These are phyloP conservation scores for Achlya flavicornis DNA, from an alignment of 2,888 invertebrate genomes.

Conservation along the genomic window DNA sequence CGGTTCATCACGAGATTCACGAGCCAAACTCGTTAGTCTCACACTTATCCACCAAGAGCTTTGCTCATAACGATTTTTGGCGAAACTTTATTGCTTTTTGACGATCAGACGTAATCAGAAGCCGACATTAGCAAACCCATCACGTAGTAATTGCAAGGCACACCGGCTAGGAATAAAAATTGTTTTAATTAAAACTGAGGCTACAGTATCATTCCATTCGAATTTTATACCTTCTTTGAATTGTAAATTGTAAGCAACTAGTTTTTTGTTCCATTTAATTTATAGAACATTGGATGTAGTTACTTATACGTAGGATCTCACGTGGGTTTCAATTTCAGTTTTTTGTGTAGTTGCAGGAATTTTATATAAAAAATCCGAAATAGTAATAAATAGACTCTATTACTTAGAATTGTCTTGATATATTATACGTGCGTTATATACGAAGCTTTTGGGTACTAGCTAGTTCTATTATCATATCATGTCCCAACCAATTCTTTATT, in stretches of 20 bases:
- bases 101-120: slow-evolving; percentile 43
- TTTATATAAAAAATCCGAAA: neutral
- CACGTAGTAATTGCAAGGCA: slow-evolving; percentile 33
- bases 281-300: neutral
- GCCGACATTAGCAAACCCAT: slow-evolving; percentile 28
- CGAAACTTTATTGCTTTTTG: slow-evolving; percentile 45
- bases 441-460: neutral
- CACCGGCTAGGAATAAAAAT: slow-evolving; percentile 28
- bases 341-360: neutral
- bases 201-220: slow-evolving; percentile 1
- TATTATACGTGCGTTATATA: neutral
- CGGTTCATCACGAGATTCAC: slow-evolving; percentile 38
- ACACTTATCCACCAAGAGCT: slow-evolving; percentile 28
- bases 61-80: slow-evolving; percentile 40
- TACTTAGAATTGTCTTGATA: neutral
- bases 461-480: neutral
- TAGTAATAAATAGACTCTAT: neutral
- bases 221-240: slow-evolving; percentile 9
- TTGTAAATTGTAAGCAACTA: slow-evolving; percentile 6
- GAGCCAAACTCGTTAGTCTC: slow-evolving; percentile 45
- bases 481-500: neutral
- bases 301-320: neutral
- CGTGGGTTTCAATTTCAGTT: neutral
- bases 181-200: slow-evolving; percentile 41
- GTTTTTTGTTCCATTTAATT: slow-evolving; percentile 9